Evolutionary conservation across 2,888 invertebrate genomes (phyloP), one percentile per base, ranked within the genome.

Genomic region (Schizotus pectinicornis): DNA sequence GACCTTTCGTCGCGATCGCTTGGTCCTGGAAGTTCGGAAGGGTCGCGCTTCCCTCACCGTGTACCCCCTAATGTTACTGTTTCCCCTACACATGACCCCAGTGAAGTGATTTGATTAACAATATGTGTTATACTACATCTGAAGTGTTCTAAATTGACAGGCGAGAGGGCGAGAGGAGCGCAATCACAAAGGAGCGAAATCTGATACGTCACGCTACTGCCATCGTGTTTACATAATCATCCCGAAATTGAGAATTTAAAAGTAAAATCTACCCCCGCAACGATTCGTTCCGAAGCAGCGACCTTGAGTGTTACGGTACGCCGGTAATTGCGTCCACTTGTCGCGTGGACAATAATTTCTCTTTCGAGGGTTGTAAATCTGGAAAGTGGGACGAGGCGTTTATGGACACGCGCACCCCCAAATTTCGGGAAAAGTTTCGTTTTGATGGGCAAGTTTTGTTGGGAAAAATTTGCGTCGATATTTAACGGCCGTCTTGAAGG

Each of bases 51-150:
- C 65, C 68, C 68, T 66, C 62, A 32, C 64, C 62, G 62, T 68
- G 67, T 70, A 68, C 67, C 68, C 72, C 70, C 70, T 68, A 68
- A 70, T 70, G 69, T 70, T 71, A 62, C 67, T 67, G 66, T 71
- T 70, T 71, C 73, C 73, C 74, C 68, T 64, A 52, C 67, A 72
- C 71, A 70, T 73, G 70, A 71, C 72, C 72, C 71, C 65, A 62
- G 50, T 68, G 69, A 72, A 73, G 70, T 72, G 75, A 76, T 76
- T 75, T 75, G 74, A 75, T 76, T 76, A 75, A 75, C 75, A 75
- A 74, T 74, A 74, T 73, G 73, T 73, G 73, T 74, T 69, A 69
- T 71, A 68, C 65, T 63, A 52, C 57, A 64, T 65, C 62, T 62
- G 62, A 64, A 69, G 68, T 67, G 68, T 67, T 61, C 51, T 1